Conservation (phyloP, 2,888 invertebrate genomes). For the Eilema griseolum region DNA sequence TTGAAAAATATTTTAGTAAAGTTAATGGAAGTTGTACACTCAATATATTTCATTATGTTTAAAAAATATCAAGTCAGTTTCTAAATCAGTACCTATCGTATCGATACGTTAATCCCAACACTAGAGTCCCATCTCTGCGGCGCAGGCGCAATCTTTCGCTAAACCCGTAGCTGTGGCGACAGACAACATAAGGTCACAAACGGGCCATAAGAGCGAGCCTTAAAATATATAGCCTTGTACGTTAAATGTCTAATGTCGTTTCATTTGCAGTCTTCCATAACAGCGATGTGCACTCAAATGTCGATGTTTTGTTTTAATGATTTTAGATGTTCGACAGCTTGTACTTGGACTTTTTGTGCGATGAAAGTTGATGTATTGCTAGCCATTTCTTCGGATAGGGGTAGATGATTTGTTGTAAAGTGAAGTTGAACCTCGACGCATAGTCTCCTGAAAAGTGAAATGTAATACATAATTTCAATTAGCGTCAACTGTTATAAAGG, state of each 20-base stretch:
- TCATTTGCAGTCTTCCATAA: conserved; percentile 73
- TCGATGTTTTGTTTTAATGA: conserved; percentile 53
- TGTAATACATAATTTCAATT: neutral
- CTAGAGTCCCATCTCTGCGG: conserved; percentile 40
- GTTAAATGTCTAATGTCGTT: conserved; percentile 82
- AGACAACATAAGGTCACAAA: conserved; percentile 84
- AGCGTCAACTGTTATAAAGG: neutral
- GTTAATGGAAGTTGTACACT: too few relatives aligned
- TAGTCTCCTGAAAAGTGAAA: neutral
- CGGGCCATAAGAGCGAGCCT: conserved; percentile 76
- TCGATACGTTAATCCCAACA: conserved; percentile 45
- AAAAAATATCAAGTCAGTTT: neutral
- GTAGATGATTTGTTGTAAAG: neutral
- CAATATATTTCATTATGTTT: too few relatives aligned
- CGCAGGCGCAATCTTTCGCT: conserved; percentile 76
- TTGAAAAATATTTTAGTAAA: too few relatives aligned
- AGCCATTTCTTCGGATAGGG: conserved; percentile 6
- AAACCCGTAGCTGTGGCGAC: conserved; percentile 79
- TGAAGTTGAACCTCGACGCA: neutral
- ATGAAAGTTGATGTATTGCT: conserved; percentile 20
- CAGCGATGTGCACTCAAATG: conserved; percentile 56
- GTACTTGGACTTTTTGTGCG: conserved; percentile 29
- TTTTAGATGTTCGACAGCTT: conserved; percentile 37
- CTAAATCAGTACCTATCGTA: conserved; percentile 10
- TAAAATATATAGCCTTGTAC: conserved; percentile 83